Conservation (phyloP, 2,113 vertebrate species). For the Eurypyga helias region DNA sequence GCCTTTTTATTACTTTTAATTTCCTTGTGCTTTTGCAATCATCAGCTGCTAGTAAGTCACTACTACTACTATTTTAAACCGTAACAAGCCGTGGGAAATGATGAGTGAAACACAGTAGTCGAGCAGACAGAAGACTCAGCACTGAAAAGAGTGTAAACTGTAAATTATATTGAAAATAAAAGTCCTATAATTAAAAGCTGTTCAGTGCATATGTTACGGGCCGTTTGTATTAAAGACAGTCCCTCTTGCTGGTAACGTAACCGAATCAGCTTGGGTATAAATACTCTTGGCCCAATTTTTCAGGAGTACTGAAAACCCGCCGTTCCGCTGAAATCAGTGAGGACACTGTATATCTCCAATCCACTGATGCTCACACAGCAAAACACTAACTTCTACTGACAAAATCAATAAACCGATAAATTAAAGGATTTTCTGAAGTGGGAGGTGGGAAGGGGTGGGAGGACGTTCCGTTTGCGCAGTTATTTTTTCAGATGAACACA, state of each 20-base stretch:
- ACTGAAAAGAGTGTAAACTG: conserved; percentile 34
- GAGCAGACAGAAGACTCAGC: conserved; percentile 56
- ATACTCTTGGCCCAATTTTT: conserved; percentile 22
- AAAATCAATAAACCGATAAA: conserved; percentile 53
- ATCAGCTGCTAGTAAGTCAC: conserved; percentile 26
- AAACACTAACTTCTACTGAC: conserved; percentile 62
- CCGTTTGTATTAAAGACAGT: not conserved
- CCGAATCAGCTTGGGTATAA: conserved; percentile 18
- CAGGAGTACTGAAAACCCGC: not conserved
- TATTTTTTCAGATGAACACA: conserved; percentile 14
- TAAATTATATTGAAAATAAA: conserved; percentile 36
- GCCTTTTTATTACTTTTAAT: not conserved
- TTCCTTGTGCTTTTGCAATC: conserved; percentile 40
- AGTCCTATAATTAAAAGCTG: conserved; percentile 48
- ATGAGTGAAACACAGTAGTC: conserved; percentile 55
- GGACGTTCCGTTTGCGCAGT: not conserved
- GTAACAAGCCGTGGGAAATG: conserved; percentile 8
- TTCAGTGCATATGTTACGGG: conserved; percentile 62
- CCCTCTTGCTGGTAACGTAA: conserved; percentile 14
- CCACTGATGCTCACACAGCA: conserved; percentile 66
- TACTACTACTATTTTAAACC: not conserved
- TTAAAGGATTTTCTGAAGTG: conserved; percentile 14
- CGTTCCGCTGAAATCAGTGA: not conserved
- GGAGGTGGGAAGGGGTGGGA: not conserved
- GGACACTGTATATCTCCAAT: conserved; percentile 34